phyloP scores from a whole-genome alignment of 1,140 invertebrate genomes.

The Procambarus clarkii region DNA sequence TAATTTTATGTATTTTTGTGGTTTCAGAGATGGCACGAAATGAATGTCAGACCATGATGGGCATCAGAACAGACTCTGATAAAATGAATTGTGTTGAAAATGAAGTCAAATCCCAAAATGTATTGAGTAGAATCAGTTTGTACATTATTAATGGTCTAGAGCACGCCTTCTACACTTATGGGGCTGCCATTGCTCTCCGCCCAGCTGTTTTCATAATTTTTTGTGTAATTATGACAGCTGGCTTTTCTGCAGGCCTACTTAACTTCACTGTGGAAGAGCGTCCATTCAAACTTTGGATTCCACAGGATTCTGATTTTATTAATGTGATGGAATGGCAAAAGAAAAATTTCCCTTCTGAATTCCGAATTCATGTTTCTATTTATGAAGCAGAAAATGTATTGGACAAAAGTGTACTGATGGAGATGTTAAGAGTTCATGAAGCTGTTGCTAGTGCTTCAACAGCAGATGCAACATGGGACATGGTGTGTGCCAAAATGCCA shows the following conservation, averaged over 20 bases:
- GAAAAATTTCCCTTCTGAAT: conserved; percentile 81
- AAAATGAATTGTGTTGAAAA: background rate
- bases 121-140: conserved; percentile 49
- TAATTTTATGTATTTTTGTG: background rate
- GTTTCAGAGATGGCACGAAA: background rate
- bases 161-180: conserved; percentile 73
- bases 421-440: conserved; percentile 74
- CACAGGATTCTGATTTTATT: conserved; percentile 82
- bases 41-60: conserved; percentile 13
- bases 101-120: background rate
- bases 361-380: conserved; percentile 81
- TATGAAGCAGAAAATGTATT: conserved; percentile 83
- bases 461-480: conserved; percentile 42
- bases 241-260: conserved; percentile 79
- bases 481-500: conserved; percentile 66
- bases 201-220: conserved; percentile 79
- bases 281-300: conserved; percentile 85
- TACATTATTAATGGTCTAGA: conserved; percentile 55
- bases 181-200: conserved; percentile 73
- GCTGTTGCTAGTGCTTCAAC: conserved; percentile 52
- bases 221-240: conserved; percentile 78
- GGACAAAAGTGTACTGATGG: conserved; percentile 78
- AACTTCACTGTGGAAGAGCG: conserved; percentile 81
- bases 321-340: conserved; percentile 84
- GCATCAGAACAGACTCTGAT: background rate